Percentiles rank a stretch among this genome's conserved stretches.
phyloP scores from a whole-genome alignment of 2,888 invertebrate species.

The Chaetoderma sp. region DNA sequence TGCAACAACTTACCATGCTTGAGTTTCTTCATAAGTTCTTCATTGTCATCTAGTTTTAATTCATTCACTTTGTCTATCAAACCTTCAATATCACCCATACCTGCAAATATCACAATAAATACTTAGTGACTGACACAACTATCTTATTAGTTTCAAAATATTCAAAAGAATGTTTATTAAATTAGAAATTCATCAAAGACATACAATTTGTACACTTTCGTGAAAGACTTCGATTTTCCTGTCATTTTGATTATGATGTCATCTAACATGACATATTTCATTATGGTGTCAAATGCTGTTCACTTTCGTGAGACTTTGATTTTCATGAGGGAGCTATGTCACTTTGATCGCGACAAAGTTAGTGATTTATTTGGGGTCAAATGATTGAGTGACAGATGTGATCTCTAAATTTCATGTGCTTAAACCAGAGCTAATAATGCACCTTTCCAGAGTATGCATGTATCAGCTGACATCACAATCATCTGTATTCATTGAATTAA shows the following conservation, averaged over 20 bases:
- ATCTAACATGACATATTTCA: too few relatives aligned
- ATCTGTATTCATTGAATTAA: too few relatives aligned
- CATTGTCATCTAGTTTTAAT: slow-evolving; percentile 90
- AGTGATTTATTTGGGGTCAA: too few relatives aligned
- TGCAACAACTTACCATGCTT: slow-evolving; percentile 81
- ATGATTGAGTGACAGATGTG: too few relatives aligned
- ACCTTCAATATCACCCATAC: slow-evolving; percentile 95
- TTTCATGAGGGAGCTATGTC: too few relatives aligned
- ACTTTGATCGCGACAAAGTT: too few relatives aligned
- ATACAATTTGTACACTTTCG: background rate
- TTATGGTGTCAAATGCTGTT: background rate
- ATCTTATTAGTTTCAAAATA: background rate
- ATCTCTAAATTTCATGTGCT: too few relatives aligned
- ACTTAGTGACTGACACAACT: background rate
- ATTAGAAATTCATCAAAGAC: background rate
- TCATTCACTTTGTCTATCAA: slow-evolving; percentile 91
- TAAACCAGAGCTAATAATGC: too few relatives aligned
- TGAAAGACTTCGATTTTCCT: background rate
- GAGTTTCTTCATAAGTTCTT: slow-evolving; percentile 96
- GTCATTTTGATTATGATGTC: too few relatives aligned
- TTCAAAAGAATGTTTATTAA: background rate
- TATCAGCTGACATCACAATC: too few relatives aligned
- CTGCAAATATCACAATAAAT: slow-evolving; percentile 48
- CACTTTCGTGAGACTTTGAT: too few relatives aligned
- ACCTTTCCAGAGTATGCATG: too few relatives aligned